A percentile compares a stretch with the other conserved stretches of the same genome.
These are phyloP conservation scores for Ligdia adustata DNA, from an alignment of 2,888 invertebrate species.

Conservation along the genomic window DNA sequence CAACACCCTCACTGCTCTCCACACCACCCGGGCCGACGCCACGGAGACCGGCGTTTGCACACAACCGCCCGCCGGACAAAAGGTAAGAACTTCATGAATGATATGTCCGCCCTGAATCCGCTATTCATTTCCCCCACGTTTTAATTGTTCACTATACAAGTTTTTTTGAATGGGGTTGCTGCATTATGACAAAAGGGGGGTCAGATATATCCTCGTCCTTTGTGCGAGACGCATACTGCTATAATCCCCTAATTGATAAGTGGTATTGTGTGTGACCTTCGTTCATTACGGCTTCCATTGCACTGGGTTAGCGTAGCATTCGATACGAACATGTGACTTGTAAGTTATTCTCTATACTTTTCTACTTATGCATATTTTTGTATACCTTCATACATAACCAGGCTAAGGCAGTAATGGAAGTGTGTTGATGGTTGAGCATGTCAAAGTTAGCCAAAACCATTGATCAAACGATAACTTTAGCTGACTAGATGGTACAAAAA, in stretches of 20 bases:
- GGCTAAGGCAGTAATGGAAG: too few species aligned
- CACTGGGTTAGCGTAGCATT: constrained; percentile 27
- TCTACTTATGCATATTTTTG: too few species aligned
- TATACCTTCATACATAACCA: too few species aligned
- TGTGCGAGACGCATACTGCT: constrained; percentile 40
- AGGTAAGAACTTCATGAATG: constrained; percentile 60
- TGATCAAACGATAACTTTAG: neutral
- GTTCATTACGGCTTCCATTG: constrained; percentile 65
- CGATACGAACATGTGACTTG: constrained; percentile 22
- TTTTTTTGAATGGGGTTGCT: constrained; percentile 46
- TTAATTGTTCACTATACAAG: constrained; percentile 42
- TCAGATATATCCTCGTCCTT: constrained; percentile 36
- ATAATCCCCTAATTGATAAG: constrained; percentile 58
- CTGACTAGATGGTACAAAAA: neutral
- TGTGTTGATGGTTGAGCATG: too few species aligned
- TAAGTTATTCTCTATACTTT: too few species aligned
- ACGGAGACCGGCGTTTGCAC: constrained; percentile 75
- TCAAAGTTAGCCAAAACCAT: too few species aligned
- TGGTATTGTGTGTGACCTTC: constrained; percentile 63
- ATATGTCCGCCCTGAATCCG: constrained; percentile 59
- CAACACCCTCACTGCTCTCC: constrained; percentile 52
- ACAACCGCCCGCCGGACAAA: constrained; percentile 70
- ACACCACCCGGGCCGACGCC: constrained; percentile 59
- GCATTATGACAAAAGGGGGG: constrained; percentile 56
- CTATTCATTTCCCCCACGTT: constrained; percentile 56